A percentile compares a stretch with the other conserved stretches of the same genome.
Evolutionary conservation across 2,113 vertebrate species (phyloP).

Genomic region (Equus przewalskii): DNA sequence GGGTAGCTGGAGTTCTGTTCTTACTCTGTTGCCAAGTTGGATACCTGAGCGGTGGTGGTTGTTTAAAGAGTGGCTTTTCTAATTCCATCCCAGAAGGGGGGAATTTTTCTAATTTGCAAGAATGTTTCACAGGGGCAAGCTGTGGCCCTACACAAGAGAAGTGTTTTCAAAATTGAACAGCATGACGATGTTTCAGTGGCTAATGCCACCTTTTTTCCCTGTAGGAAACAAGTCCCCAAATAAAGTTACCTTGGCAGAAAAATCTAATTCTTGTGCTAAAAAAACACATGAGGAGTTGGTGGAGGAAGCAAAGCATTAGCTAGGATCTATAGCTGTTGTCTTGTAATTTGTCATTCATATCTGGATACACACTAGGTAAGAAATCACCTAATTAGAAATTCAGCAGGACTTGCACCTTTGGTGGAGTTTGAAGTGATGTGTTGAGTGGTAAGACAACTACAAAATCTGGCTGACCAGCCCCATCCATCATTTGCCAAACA

Average conservation of each 20-base stretch:
- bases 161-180: neutral
- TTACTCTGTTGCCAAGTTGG: neutral
- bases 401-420: neutral
- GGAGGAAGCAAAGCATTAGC: neutral
- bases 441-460: neutral
- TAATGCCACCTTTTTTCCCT: neutral
- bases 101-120: neutral
- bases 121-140: neutral
- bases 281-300: neutral
- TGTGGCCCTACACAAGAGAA: neutral
- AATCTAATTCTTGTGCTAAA: neutral
- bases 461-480: neutral
- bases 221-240: neutral
- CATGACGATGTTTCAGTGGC: neutral
- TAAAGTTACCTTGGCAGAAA: neutral
- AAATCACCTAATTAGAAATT: slow-evolving; percentile 32
- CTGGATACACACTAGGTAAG: neutral
- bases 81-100: neutral
- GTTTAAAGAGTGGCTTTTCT: neutral
- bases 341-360: neutral
- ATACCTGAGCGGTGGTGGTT: neutral
- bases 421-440: neutral
- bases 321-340: neutral
- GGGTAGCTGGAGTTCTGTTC: neutral
- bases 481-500: neutral